A percentile compares a stretch with the other conserved stretches of the same genome.
phyloP scores from a whole-genome alignment of 2,113 vertebrate genomes.

The Cyprinus carpio region DNA sequence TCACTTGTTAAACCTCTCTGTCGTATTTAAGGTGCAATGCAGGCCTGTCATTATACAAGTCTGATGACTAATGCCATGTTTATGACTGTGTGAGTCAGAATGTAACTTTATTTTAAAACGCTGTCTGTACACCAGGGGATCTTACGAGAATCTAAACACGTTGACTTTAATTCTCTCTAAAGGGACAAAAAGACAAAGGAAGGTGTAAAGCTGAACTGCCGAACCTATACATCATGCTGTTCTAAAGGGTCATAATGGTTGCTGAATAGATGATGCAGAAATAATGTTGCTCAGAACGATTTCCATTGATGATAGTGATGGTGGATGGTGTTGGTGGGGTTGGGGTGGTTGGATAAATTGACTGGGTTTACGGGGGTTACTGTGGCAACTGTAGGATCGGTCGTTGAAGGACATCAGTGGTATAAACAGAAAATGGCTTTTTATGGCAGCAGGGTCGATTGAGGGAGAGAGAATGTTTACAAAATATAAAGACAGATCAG shows the following conservation, averaged over 20 bases:
- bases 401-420: slow-evolving; percentile 53
- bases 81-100: slow-evolving; percentile 16
- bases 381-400: slow-evolving; percentile 57
- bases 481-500: slow-evolving; percentile 8
- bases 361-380: slow-evolving; percentile 45
- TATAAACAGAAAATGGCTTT: slow-evolving; percentile 39
- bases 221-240: background rate
- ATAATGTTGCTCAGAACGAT: slow-evolving; percentile 1
- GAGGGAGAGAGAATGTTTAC: slow-evolving; percentile 18
- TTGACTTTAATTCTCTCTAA: background rate
- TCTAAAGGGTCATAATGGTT: background rate
- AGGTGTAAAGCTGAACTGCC: background rate
- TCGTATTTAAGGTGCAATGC: background rate
- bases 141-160: background rate
- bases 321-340: background rate
- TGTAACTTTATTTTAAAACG: background rate
- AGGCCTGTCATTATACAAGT: slow-evolving; percentile 7
- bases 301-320: slow-evolving; percentile 4
- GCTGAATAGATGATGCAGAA: background rate
- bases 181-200: slow-evolving; percentile 5
- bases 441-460: background rate
- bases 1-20: background rate
- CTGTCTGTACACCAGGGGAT: slow-evolving; percentile 1
- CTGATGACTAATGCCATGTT: slow-evolving; percentile 28
- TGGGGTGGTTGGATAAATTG: slow-evolving; percentile 11